phyloP scores from a whole-genome alignment of 2,797 vertebrate species.

The Antennarius maculatus region DNA sequence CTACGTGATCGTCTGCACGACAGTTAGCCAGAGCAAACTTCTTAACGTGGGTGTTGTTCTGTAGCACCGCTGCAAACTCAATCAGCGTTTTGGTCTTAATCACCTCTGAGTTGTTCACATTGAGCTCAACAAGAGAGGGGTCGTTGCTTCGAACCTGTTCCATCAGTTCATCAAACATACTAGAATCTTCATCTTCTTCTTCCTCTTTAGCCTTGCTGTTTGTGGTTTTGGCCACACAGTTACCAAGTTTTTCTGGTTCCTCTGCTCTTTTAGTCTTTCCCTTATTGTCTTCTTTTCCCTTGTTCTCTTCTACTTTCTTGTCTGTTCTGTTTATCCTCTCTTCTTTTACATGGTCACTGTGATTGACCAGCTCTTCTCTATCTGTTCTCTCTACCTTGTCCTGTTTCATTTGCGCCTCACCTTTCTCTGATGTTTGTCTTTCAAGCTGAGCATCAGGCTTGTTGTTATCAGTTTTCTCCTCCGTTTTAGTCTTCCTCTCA shows the following conservation, averaged over 20 bases:
- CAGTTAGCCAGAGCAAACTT: slow-evolving; percentile 93
- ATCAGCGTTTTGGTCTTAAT: slow-evolving; percentile 94
- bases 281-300: slow-evolving; percentile 53
- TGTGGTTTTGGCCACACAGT: slow-evolving; percentile 68
- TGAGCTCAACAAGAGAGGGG: slow-evolving; percentile 87
- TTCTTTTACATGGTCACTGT: slow-evolving; percentile 52
- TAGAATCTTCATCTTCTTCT: slow-evolving; percentile 85
- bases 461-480: slow-evolving; percentile 62
- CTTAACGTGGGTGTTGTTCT: slow-evolving; percentile 89
- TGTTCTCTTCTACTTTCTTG: slow-evolving; percentile 50
- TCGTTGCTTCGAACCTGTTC: slow-evolving; percentile 89
- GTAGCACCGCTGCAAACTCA: slow-evolving; percentile 90
- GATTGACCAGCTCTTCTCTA: slow-evolving; percentile 65
- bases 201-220: slow-evolving; percentile 69
- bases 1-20: slow-evolving; percentile 94
- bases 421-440: slow-evolving; percentile 51
- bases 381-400: slow-evolving; percentile 65
- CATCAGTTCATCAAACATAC: slow-evolving; percentile 94
- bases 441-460: slow-evolving; percentile 57
- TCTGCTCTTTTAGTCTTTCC: slow-evolving; percentile 50
- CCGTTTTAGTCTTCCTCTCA: slow-evolving; percentile 59
- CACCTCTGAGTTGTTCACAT: slow-evolving; percentile 97
- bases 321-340: slow-evolving; percentile 44
- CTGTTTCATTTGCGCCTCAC: slow-evolving; percentile 45
- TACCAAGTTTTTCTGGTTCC: slow-evolving; percentile 55